Base-by-base conservation (phyloP, 1,140 invertebrate genomes). In the Xylocopa sonorina region DNA sequence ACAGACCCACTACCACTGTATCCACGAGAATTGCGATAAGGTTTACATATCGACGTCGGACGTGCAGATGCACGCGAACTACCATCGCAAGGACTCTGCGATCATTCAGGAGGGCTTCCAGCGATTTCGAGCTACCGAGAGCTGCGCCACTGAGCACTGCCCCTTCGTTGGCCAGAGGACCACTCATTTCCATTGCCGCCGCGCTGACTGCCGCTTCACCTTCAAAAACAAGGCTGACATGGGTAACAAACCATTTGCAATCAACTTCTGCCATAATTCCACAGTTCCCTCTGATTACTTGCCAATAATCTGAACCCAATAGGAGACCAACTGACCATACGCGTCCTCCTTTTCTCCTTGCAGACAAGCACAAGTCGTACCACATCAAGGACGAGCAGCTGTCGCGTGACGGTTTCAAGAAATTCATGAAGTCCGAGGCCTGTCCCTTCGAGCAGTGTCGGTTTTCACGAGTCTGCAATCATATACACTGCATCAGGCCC, bases 171-270 rank as follows among this genome's bases (percentile, higher is more conserved):
- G 98, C n/a, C 98, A 99, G 91, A 93, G 97, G 79, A 99, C 98
- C 29, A 99, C 99, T 10, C 99, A 99, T 91, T 99, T 99, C 93
- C 99, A 99, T 91, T 99, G 99, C 92, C 94, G 98, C 75, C 94
- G 98, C 87, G 93, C 96, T 55, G 96, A 96, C 6, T 99, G 99
- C 93, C 96, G 96, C 79, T 99, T 97, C 91, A 99, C 98, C 0
- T 99, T 99, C 92, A 99, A 99, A 92, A 99, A 99, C 92, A 99
- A 99, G 93, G 98, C 98, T 87, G 98, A 99, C 93, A 99, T 99
- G 98, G 98, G 98, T 99, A 94, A 95, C 96, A 91, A 78, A 83
- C 64, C 67, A 57, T 24, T 62, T 18, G 24, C 68, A 29, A 21
- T n/a, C n/a, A n/a, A n/a, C n/a, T 57, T 29, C 34, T 71, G 16